Evolutionary conservation across 2,888 invertebrate genomes (phyloP).

Genomic region (Platerodrilus igneus): DNA sequence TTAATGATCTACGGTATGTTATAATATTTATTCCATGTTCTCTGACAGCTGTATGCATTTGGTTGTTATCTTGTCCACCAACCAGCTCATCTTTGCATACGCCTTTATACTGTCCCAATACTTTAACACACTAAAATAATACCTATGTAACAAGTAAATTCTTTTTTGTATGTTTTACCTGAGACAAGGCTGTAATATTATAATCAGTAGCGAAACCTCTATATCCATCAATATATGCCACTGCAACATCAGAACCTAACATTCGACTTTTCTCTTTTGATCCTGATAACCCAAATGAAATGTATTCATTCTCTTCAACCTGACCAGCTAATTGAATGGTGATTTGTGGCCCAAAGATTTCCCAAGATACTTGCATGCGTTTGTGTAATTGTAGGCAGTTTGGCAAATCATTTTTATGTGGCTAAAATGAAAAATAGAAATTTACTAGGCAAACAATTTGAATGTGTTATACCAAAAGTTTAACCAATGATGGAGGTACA

Average conservation of each 20-base stretch:
- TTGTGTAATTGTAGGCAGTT: conserved; percentile 84
- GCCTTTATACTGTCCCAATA: conserved; percentile 79
- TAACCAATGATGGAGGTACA: conserved; percentile 79
- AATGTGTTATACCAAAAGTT: conserved; percentile 48
- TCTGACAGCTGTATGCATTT: conserved; percentile 67
- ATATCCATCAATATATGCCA: conserved; percentile 68
- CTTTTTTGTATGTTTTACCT: conserved; percentile 50
- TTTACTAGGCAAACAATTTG: conserved; percentile 1
- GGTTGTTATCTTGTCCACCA: conserved; percentile 77
- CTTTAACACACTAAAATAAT: conserved; percentile 67
- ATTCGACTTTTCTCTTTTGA: conserved; percentile 66
- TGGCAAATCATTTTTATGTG: conserved; percentile 64
- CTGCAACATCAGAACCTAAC: conserved; percentile 80
- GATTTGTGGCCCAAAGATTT: conserved; percentile 82
- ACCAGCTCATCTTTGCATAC: conserved; percentile 81
- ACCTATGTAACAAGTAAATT: not conserved
- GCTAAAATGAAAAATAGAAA: conserved; percentile 40
- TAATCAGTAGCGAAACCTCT: conserved; percentile 77
- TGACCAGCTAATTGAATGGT: conserved; percentile 80
- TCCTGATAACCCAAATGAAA: conserved; percentile 86
- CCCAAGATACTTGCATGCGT: conserved; percentile 81
- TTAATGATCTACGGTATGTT: conserved; percentile 71
- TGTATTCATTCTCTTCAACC: conserved; percentile 72
- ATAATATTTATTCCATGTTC: conserved; percentile 73
- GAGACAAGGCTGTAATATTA: conserved; percentile 76